Base-by-base conservation (phyloP, 2,888 invertebrate species). In the Eurytoma adleriae region DNA sequence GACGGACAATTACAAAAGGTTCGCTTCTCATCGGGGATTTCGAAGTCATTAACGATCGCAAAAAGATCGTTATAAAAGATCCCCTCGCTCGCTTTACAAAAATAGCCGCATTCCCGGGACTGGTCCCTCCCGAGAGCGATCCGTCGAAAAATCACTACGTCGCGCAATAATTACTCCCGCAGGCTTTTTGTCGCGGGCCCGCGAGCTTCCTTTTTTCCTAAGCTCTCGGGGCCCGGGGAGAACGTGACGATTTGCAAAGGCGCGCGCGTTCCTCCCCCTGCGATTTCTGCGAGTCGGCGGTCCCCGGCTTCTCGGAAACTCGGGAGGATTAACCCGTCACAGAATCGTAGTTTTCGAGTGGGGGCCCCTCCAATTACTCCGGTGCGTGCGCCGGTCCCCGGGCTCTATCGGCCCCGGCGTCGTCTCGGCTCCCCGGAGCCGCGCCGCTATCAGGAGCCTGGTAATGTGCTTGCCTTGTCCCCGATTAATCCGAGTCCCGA, bases 381-480 rank as follows among this genome's bases (percentile, higher is more conserved):
- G 24, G 16, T 7, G 85, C 85, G 84, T 62, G 30, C 16, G 56
- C 40, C 54, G 62, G 18, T 12, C 61, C 52, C 30, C 27, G 16
- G 68, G 5, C 48, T 20, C 27, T 56, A 50, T 67, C 59, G 68
- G 18, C 54, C 16, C 50, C 50, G 50, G 50, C 50, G 54, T 4
- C 54, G 14, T n/a, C 54, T 54, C 54, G 54, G 54, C 54, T 14
- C 54, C 14, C 85, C 85, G 84, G 85, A 85, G 85, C 84, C 82
- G 82, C 76, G 30, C 70, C 74, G 83, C 86, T 88, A 88, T 88
- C 87, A 85, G 84, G 81, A 76, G 84, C 73, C 83, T 85, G 83
- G 88, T 89, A 89, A 89, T 89, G 89, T 87, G 87, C 87, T 88
- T 89, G 87, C 88, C 89, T 89, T 89, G 89, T 89, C 88, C 86